A percentile compares a stretch with the other conserved stretches of the same genome.
These are phyloP conservation scores for Drosophila tanythrix DNA, from an alignment of 2,888 invertebrate species.

Conservation along the genomic window DNA sequence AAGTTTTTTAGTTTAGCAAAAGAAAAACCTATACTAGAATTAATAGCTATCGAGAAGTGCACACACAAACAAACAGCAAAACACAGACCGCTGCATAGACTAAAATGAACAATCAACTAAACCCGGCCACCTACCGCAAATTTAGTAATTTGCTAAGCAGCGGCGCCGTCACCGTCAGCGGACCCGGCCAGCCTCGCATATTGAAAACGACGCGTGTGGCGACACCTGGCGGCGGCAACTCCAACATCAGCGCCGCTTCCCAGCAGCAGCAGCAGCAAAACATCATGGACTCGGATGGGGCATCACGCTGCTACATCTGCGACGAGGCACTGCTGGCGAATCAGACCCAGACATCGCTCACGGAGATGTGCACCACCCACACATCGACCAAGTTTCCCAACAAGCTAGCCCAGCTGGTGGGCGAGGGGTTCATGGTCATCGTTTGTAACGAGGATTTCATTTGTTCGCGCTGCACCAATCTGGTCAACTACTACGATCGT, in stretches of 20 bases:
- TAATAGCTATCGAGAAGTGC: slow-evolving; percentile 45
- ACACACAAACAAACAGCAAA: slow-evolving; percentile 8
- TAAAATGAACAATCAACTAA: slow-evolving; percentile 83
- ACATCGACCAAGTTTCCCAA: slow-evolving; percentile 85
- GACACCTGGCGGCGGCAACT: slow-evolving; percentile 43
- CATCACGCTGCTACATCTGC: slow-evolving; percentile 84
- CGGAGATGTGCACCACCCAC: slow-evolving; percentile 84
- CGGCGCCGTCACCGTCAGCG: slow-evolving; percentile 85
- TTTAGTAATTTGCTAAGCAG: slow-evolving; percentile 85
- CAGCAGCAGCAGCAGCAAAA: slow-evolving; percentile 53
- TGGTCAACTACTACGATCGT: slow-evolving; percentile 85
- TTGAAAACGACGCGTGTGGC: slow-evolving; percentile 75
- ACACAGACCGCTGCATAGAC: slow-evolving; percentile 12
- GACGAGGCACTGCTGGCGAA: slow-evolving; percentile 82
- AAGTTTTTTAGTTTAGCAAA: slow-evolving; percentile 12
- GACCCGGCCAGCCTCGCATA: slow-evolving; percentile 84
- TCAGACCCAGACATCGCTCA: slow-evolving; percentile 81
- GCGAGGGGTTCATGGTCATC: slow-evolving; percentile 85
- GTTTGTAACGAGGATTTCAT: slow-evolving; percentile 85
- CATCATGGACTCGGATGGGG: slow-evolving; percentile 54
- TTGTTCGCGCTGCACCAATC: slow-evolving; percentile 85
- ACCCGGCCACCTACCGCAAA: slow-evolving; percentile 84
- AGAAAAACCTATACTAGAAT: slow-evolving; percentile 43
- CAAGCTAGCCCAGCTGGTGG: slow-evolving; percentile 85
- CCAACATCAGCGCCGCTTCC: slow-evolving; percentile 60